Base-by-base conservation (phyloP, 2,113 vertebrate species). In the Oncorhynchus nerka region DNA sequence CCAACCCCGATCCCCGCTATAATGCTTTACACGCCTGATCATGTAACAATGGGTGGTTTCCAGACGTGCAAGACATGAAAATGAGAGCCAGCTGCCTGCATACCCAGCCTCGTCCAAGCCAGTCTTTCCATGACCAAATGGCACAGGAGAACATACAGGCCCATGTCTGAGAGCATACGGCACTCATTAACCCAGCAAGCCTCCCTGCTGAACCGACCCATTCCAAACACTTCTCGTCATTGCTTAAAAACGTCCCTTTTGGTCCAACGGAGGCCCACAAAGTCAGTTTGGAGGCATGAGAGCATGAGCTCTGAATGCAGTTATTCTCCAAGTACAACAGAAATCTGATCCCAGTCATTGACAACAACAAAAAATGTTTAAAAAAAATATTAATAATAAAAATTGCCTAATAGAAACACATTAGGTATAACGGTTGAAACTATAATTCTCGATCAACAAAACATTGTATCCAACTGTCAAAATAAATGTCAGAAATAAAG, bases 81-180 rank as follows among this genome's bases (percentile, higher is more conserved):
- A 71, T 71, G 8, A 71, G 28, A 55, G 55, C 49, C 48, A 71
- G 48, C 48, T 71, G 20, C 12, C 20, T 22, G 24, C 48, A 71
- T 71, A 55, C 48, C 49, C 70, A 19, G 70, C 48, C 24, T 28
- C 70, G 13, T 39, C 20, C 13, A 9, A 57, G 39, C 48, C 70
- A 16, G 24, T 71, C 49, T 26, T 55, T 55, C 49, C 70, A 55
- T 71, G 70, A 71, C 70, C 49, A 57, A 51, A 71, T 24, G 22
- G 16, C 22, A 26, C 69, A 71, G 48, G 48, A 71, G 26, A 26
- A 24, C 69, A 71, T 49, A 16, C 22, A 70, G 19, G 68, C 20
- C 15, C 68, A 28, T 62, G 59, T 62, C n/a, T 26, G 34, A 49
- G 49, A 24, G 22, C 70, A 71, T 59, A 71, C 26, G 70, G 22